Evolutionary conservation across 1,140 invertebrate genomes (phyloP), one percentile per base, ranked within the genome.

Genomic region (Lepidostoma basale): DNA sequence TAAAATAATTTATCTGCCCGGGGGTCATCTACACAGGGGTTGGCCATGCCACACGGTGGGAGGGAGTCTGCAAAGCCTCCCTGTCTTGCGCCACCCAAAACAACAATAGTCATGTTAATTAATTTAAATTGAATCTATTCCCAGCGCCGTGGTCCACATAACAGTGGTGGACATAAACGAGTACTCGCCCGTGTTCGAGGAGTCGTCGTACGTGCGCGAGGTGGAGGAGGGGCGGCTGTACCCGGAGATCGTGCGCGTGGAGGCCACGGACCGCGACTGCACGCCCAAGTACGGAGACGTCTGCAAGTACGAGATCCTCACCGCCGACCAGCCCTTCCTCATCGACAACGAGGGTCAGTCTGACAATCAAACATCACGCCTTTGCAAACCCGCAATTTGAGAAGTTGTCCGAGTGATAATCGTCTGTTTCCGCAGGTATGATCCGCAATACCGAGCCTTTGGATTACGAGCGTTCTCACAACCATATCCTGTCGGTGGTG

Each of bases 121-220:
- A n/a, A n/a, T n/a, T n/a, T n/a, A n/a, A n/a, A n/a, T n/a, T n/a
- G n/a, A n/a, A n/a, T n/a, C n/a, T n/a, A n/a, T n/a, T 5, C 86
- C 25, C 84, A 95, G 94, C 76, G 95, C 93, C 0, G 94, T 94
- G 64, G 93, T 98, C 30, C 92, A 96, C 80, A 94, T 98, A 72
- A 92, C 92, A n/a, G 96, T 98, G 54, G 90, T 93, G 40, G 95
- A 98, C 81, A 94, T 97, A 60, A 98, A 98, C 82, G 95, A 97
- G 76, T 97, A 92, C 80, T 89, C 94, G 5, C 95, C 95, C 1
- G 90, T 91, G 40, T 97, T 96, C 81, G 81, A 90, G 14, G 91
- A 96, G 75, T 89, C 92, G n/a, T 91, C 92, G 20, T 96, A 96
- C 78, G 92, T 94, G 14, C 90, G 90, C 63, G 89, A 93, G 67